These are phyloP conservation scores for Drosophila takahashii DNA, from an alignment of 1,140 invertebrate genomes.

Conservation along the genomic window DNA sequence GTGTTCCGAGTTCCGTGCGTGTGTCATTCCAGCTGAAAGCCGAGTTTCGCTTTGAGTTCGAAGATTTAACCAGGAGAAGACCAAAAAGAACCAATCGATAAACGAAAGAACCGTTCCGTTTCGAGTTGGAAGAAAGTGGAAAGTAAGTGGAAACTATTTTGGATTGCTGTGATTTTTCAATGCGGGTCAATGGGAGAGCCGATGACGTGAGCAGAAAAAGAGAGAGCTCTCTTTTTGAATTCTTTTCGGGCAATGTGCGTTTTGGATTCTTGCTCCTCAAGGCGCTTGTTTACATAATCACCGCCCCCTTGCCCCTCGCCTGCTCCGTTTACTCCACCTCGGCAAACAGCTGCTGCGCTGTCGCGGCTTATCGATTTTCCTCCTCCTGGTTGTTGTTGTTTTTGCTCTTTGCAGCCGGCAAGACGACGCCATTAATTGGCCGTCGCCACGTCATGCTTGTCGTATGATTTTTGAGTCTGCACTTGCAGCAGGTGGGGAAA, in stretches of 20 bases:
- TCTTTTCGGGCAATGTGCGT: constrained; percentile 9
- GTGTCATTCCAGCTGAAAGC: constrained; percentile 15
- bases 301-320: constrained; percentile 5
- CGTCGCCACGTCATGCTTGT: constrained; percentile 41
- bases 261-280: constrained; percentile 6
- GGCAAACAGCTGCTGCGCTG: constrained; percentile 32
- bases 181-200: constrained; percentile 8
- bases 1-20: constrained; percentile 8
- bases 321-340: constrained; percentile 7
- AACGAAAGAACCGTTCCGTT: constrained; percentile 27
- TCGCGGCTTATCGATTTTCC: constrained; percentile 36
- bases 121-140: constrained; percentile 28
- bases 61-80: neutral
- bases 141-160: constrained; percentile 25
- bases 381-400: neutral
- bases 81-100: constrained; percentile 8
- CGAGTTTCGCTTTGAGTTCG: neutral
- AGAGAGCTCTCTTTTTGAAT: neutral
- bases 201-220: constrained; percentile 22
- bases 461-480: constrained; percentile 30
- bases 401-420: constrained; percentile 37
- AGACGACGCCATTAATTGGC: constrained; percentile 40
- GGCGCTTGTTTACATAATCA: constrained; percentile 54
- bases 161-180: neutral
- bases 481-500: constrained; percentile 16